phyloP scores from a whole-genome alignment of 2,113 vertebrate genomes.

The Cephalophus harveyi region DNA sequence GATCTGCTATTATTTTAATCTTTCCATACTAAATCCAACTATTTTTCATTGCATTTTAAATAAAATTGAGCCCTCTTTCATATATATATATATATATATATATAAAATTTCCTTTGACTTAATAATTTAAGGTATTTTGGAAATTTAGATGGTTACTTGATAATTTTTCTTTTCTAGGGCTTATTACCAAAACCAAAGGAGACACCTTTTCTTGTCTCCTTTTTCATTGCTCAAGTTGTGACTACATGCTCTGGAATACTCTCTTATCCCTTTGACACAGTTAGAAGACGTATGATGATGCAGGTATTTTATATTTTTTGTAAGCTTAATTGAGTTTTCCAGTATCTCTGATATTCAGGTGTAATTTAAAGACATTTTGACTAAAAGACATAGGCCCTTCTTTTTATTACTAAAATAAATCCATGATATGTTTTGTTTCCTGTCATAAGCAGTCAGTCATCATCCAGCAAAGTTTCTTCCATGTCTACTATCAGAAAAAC shows the following conservation, averaged over 20 bases:
- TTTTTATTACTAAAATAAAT: conserved; percentile 34
- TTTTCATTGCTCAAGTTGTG: conserved; percentile 75
- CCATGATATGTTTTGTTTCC: not conserved
- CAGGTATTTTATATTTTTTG: conserved; percentile 64
- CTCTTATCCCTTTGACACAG: conserved; percentile 76
- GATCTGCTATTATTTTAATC: not conserved
- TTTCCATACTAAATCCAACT: not conserved
- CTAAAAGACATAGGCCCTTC: not conserved
- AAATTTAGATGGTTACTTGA: not conserved
- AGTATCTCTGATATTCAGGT: not conserved
- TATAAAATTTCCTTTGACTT: conserved; percentile 25
- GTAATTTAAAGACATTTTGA: conserved; percentile 15
- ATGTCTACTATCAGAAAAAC: not conserved
- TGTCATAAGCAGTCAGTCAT: not conserved
- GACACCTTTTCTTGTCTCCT: conserved; percentile 68
- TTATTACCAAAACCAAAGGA: conserved; percentile 76
- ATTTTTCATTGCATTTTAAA: not conserved
- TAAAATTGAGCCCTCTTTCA: not conserved
- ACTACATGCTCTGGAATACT: conserved; percentile 74
- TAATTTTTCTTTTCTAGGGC: conserved; percentile 60
- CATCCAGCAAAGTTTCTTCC: not conserved
- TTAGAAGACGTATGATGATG: conserved; percentile 76
- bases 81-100: conserved; percentile 4
- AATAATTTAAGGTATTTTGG: not conserved
- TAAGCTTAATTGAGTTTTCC: not conserved